Conservation (phyloP, 2,888 invertebrate species). For the Lingula anatina region DNA sequence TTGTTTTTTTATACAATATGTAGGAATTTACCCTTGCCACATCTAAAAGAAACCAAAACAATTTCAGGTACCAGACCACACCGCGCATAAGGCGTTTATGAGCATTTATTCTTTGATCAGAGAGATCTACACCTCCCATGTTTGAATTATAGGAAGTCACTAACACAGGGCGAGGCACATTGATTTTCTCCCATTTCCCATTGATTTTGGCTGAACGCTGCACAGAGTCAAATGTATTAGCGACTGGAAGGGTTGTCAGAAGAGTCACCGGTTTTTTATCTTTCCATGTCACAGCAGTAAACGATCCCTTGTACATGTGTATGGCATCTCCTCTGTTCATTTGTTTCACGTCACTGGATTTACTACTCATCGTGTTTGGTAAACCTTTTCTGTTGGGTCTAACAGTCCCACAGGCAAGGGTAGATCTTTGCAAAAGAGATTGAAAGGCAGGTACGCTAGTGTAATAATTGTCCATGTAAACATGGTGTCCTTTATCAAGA, state of each 20-base stretch:
- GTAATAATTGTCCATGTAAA: background rate
- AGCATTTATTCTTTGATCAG: background rate
- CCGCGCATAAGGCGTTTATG: background rate
- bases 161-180: background rate
- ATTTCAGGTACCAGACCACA: background rate
- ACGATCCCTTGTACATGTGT: background rate
- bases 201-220: background rate
- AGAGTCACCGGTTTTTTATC: background rate
- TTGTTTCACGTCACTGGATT: background rate
- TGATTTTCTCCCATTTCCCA: background rate
- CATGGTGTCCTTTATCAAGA: background rate
- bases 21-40: background rate
- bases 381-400: background rate
- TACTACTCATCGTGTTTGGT: background rate
- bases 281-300: background rate
- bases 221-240: background rate
- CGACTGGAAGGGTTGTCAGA: background rate
- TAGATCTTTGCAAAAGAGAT: background rate
- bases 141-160: background rate
- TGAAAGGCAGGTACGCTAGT: background rate
- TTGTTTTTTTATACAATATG: background rate
- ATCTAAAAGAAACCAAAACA: background rate
- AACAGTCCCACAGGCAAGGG: background rate
- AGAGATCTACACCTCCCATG: slow-evolving; percentile 1
- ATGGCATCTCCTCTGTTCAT: background rate